Conservation (phyloP, 2,113 vertebrate species). For the Pygathrix nemaeus region DNA sequence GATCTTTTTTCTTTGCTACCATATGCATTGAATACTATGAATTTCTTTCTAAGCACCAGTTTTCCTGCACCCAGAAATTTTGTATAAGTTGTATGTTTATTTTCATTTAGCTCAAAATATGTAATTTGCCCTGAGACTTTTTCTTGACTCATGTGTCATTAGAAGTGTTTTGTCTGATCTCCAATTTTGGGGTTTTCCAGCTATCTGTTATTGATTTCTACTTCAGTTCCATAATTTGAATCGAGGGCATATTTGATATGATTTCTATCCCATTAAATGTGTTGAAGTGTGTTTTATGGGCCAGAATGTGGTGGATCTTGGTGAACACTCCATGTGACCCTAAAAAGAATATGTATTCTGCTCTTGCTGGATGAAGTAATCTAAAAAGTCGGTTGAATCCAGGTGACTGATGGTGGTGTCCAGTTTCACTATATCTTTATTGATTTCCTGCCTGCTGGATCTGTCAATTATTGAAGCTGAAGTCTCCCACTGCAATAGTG, state of each 20-base stretch:
- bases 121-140: not conserved
- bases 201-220: not conserved
- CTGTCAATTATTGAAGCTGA: not conserved
- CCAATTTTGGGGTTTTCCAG: not conserved
- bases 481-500: not conserved
- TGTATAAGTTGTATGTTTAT: not conserved
- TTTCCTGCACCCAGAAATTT: not conserved
- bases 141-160: not conserved
- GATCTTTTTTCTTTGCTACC: not conserved
- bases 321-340: not conserved
- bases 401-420: not conserved
- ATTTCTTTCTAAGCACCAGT: not conserved
- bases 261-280: not conserved
- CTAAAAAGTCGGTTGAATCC: not conserved
- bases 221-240: not conserved
- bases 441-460: not conserved
- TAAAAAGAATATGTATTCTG: not conserved
- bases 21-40: not conserved
- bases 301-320: not conserved
- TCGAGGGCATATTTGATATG: not conserved
- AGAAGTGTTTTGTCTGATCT: not conserved
- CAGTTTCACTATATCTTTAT: not conserved
- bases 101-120: not conserved
- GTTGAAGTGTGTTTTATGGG: not conserved
- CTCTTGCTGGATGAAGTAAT: not conserved